Evolutionary conservation across 2,113 vertebrate genomes (phyloP).

Genomic region (Scomber colias): DNA sequence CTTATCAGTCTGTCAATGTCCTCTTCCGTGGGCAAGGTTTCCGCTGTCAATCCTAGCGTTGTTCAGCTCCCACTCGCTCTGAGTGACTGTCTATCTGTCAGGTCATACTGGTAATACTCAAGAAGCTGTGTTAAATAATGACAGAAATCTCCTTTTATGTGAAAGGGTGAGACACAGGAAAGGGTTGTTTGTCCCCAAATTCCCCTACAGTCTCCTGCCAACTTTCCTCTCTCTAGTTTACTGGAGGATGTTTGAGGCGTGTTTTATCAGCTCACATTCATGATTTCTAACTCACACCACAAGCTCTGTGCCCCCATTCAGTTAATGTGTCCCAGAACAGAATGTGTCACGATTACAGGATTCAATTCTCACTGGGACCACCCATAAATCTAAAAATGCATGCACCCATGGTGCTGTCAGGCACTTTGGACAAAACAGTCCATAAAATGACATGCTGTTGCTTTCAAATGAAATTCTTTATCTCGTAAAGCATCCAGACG

Average conservation of each 20-base stretch:
- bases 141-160: conserved; percentile 38
- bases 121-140: conserved; percentile 45
- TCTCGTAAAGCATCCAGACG: background rate
- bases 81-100: conserved; percentile 37
- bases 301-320: conserved; percentile 9
- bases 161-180: background rate
- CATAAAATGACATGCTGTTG: conserved; percentile 1
- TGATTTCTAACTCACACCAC: conserved; percentile 4
- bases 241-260: conserved; percentile 39
- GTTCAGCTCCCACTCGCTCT: conserved; percentile 19
- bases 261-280: conserved; percentile 22
- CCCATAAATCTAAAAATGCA: conserved; percentile 13
- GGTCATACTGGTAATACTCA: conserved; percentile 39
- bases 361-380: background rate
- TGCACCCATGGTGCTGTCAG: background rate
- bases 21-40: conserved; percentile 20
- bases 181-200: conserved; percentile 35
- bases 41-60: conserved; percentile 18
- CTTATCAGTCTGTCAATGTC: background rate
- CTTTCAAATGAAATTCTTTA: background rate
- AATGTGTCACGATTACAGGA: conserved; percentile 1
- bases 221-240: background rate
- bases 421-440: background rate
- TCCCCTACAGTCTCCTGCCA: conserved; percentile 14
- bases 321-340: conserved; percentile 14